These are phyloP conservation scores for Lasioglossum baleicum DNA, from an alignment of 1,140 invertebrate genomes.

Conservation along the genomic window DNA sequence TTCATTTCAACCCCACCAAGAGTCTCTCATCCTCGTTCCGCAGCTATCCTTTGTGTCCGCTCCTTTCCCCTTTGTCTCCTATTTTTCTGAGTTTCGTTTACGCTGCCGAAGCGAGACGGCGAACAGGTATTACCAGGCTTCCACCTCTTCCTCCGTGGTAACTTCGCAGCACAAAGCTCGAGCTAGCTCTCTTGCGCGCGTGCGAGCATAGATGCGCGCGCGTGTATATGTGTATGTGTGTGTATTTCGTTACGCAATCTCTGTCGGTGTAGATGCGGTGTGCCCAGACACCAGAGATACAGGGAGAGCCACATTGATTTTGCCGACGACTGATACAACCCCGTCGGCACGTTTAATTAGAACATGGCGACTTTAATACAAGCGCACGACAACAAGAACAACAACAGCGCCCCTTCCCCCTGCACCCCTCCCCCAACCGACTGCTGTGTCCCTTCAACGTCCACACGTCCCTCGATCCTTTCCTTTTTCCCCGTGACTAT, in stretches of 20 bases:
- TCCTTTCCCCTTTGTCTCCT: slow-evolving; percentile 24
- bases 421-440: slow-evolving; percentile 11
- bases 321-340: slow-evolving; percentile 79
- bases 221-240: too few species aligned
- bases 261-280: neutral
- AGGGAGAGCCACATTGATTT: slow-evolving; percentile 72
- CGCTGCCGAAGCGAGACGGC: neutral
- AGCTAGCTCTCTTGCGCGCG: neutral
- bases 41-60: slow-evolving; percentile 42
- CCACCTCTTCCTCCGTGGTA: neutral
- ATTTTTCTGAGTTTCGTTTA: slow-evolving; percentile 43
- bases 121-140: neutral
- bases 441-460: slow-evolving; percentile 6
- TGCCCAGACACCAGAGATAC: slow-evolving; percentile 30
- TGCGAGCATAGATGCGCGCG: neutral
- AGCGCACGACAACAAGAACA: slow-evolving; percentile 79
- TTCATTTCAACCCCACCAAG: neutral
- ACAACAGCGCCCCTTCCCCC: slow-evolving; percentile 73
- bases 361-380: slow-evolving; percentile 80
- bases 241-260: neutral
- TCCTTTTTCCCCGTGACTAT: neutral
- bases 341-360: slow-evolving; percentile 79
- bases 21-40: slow-evolving; percentile 16
- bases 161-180: neutral
- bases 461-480: neutral